Evolutionary conservation across 2,888 invertebrate genomes (phyloP), one percentile per base, ranked within the genome.

Genomic region (Hetaerina titia): DNA sequence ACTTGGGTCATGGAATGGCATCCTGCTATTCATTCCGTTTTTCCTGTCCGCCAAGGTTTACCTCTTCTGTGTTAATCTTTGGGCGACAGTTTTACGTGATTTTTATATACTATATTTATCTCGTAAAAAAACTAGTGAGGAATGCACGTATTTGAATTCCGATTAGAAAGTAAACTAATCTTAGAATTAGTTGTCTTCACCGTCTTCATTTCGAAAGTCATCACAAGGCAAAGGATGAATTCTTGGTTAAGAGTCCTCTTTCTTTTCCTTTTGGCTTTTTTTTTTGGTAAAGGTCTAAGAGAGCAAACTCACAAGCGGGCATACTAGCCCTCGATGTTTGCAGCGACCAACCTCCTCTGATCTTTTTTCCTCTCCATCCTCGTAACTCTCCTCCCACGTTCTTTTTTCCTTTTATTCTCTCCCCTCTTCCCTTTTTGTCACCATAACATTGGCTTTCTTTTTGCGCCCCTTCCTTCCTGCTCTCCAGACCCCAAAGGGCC

Each of bases 381-480:
- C 11, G 8, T 81, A 11, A 81, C 81, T 81, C 74, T 7, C 31
- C 31, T 5, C 31, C 31, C 81, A 15, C 15, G 81, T 25, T 5
- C 22, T 7, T 69, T 31, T 81, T 25, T 81, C 31, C 81, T 81
- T 15, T 31, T 31, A 15, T 81, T 25, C 31, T 31, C 15, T 31
- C 15, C 4, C 25, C 31, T 31, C 25, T 81, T n/a, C 31, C 81
- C 31, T 31, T 31, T 31, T 81, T 31, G 25, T 31, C 31, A 25
- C 81, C 81, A 81, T 22, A 81, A 31, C 81, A 81, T 81, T 81
- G 81, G 81, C 31, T 81, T n/a, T 81, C 81, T 81, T 81, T 81
- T 81, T 81, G 81, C 81, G 31, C 11, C 31, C 31, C 25, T 13
- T 9, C 6, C 81, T 31, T 7, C 31, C 69, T 8, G 69, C 69